Evolutionary conservation across 2,797 vertebrate genomes (phyloP).

Genomic region (Manis crassicaudata): DNA sequence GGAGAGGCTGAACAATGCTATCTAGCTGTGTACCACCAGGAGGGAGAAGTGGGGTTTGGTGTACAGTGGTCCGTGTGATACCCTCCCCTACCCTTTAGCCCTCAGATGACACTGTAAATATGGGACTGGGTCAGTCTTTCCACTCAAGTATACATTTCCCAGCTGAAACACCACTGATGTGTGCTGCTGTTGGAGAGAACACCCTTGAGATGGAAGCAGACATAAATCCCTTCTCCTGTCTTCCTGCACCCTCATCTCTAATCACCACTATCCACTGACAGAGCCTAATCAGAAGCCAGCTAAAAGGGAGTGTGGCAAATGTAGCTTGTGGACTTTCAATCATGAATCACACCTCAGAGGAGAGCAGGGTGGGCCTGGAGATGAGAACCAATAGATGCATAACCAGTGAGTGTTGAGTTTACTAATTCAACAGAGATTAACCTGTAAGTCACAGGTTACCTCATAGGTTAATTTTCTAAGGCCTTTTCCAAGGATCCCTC

Average conservation of each 20-base stretch:
- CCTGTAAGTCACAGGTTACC: not conserved
- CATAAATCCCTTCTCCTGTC: not conserved
- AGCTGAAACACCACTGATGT: not conserved
- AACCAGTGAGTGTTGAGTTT: not conserved
- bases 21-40: not conserved
- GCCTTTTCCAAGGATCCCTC: not conserved
- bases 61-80: not conserved
- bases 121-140: not conserved
- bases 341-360: not conserved
- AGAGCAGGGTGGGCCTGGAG: not conserved
- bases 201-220: not conserved
- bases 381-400: not conserved
- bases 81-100: not conserved
- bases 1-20: not conserved
- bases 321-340: not conserved
- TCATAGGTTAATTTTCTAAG: not conserved
- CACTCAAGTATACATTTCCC: not conserved
- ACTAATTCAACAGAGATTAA: not conserved
- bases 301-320: not conserved
- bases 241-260: not conserved
- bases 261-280: not conserved
- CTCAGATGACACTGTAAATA: not conserved
- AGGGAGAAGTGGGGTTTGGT: not conserved
- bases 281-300: not conserved
- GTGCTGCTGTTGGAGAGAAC: not conserved